Evolutionary conservation across 2,888 invertebrate species (phyloP), one percentile per base, ranked within the genome.

Genomic region (Hydropsyche betteni): DNA sequence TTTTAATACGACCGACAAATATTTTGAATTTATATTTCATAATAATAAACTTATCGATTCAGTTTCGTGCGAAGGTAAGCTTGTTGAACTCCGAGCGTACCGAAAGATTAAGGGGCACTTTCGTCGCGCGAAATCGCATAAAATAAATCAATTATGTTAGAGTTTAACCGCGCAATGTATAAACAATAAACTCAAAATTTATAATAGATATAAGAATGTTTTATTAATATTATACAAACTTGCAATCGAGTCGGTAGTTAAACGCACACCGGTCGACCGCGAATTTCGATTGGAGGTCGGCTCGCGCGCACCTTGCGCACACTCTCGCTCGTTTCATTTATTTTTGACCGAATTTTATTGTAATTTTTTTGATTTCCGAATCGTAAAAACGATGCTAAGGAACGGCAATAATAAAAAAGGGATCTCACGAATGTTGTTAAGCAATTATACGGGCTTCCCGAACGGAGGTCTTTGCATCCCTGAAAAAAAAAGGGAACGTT

Each of bases 381-480:
- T 64, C 64, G 64, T 64, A 64, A 64, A 64, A 64, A 36, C 58
- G 58, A 58, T 58, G 4, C 64, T 7, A 64, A 64, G 34, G 24
- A 24, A 24, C 24, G 24, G 24, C 34, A 64, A 64, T 36, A 64
- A 64, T 64, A 36, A 64, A 16, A 61, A 64, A 38, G 36, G 44
- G 55, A 58, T 52, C 55, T 38, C 44, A 53, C 8, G 73, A 58
- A 61, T 34, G 52, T 52, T 70, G 52, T 70, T 70, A 53, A 70
- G 51, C 36, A 72, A 72, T 72, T 72, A 72, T 58, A 53, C 72
- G 72, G 72, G 61, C 34, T 16, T 51, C 53, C 24, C 70, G 70
- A 70, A 51, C 53, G 70, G 72, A 38, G 70, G 72, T 14, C 72
- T 16, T 16, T 24, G 24, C 24, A 24, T 24, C 24, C 24, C 24